Evolutionary conservation across 2,113 vertebrate genomes (phyloP).

Genomic region (Cebus imitator): DNA sequence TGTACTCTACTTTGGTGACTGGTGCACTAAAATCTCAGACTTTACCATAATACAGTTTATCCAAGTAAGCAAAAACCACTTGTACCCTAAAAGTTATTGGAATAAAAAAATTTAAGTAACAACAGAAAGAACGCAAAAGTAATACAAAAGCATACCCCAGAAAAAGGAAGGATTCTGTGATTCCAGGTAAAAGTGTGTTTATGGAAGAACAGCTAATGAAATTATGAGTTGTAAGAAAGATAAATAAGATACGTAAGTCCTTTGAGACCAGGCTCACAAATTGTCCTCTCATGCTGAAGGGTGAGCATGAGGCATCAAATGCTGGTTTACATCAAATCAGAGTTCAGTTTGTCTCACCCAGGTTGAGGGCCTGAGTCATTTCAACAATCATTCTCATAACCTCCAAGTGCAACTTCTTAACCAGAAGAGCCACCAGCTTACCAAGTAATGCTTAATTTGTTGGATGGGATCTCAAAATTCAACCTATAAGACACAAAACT

Average conservation of each 20-base stretch:
- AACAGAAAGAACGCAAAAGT: not conserved
- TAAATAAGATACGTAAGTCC: not conserved
- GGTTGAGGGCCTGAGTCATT: not conserved
- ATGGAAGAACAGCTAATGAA: not conserved
- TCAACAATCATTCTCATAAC: not conserved
- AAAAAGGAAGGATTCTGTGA: not conserved
- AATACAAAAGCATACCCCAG: not conserved
- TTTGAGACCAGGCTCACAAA: not conserved
- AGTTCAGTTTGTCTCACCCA: not conserved
- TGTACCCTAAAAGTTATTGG: too few relatives aligned
- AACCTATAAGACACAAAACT: not conserved
- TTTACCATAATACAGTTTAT: too few relatives aligned
- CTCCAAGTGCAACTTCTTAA: not conserved
- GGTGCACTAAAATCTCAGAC: too few relatives aligned
- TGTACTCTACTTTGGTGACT: too few relatives aligned
- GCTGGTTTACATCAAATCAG: not conserved
- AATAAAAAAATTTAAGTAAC: too few relatives aligned
- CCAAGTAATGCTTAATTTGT: not conserved
- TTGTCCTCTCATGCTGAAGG: not conserved
- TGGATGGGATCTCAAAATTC: not conserved
- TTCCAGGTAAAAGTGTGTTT: not conserved
- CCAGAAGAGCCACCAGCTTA: not conserved
- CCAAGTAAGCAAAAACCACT: too few relatives aligned
- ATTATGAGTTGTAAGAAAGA: not conserved
- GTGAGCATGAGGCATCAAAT: not conserved